Conservation (phyloP, 2,888 invertebrate species). For the Caenorhabditis doughertyi region DNA sequence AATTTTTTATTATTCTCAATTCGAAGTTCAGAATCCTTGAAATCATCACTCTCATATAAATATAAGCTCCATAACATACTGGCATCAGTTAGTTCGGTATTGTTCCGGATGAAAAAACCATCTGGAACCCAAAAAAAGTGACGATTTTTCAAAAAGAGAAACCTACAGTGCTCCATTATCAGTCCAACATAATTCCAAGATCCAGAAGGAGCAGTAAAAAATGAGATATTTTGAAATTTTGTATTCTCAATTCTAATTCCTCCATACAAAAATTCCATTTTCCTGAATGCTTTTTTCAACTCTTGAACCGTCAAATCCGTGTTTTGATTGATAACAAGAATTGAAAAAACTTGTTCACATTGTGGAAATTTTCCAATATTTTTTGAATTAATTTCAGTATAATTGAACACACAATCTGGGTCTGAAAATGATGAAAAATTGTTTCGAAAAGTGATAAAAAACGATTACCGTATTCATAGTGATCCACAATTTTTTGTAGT, state of each 20-base stretch:
- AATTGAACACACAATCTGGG: conserved; percentile 20
- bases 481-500: no score
- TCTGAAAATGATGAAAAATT: not conserved
- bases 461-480: not conserved
- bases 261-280: not conserved
- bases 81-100: not conserved
- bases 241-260: not conserved
- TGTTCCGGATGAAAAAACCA: not conserved
- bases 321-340: not conserved
- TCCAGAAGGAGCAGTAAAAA: not conserved
- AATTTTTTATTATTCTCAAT: conserved; percentile 13
- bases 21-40: not conserved
- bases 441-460: not conserved
- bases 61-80: not conserved
- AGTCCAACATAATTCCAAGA: no score
- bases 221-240: not conserved
- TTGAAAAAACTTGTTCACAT: not conserved
- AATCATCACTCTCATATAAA: not conserved
- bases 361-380: conserved; percentile 3
- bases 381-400: not conserved
- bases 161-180: not conserved
- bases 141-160: not conserved
- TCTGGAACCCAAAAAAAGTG: not conserved
- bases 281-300: not conserved
- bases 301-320: not conserved